Evolutionary conservation across 2,888 invertebrate genomes (phyloP).

Genomic region (Timema podura): DNA sequence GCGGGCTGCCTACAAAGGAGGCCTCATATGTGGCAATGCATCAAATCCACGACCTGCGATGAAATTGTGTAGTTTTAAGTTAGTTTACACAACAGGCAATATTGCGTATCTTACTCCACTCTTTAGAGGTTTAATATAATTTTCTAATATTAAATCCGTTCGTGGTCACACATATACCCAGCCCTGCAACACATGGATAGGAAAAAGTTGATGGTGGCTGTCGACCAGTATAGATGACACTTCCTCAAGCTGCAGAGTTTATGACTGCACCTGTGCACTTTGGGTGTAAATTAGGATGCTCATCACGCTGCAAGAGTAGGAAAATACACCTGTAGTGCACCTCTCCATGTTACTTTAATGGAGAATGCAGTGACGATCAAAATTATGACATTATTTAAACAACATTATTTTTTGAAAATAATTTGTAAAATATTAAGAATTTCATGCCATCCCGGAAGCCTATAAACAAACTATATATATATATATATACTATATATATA

Average conservation of each 20-base stretch:
- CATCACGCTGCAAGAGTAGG: not conserved
- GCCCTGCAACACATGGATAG: not conserved
- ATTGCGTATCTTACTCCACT: too few relatives aligned
- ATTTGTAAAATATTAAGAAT: too few relatives aligned
- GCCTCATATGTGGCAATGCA: not conserved
- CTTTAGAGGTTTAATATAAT: not conserved
- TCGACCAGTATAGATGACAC: not conserved
- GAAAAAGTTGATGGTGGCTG: not conserved
- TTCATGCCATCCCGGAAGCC: too few relatives aligned
- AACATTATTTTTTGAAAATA: too few relatives aligned
- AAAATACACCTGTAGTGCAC: not conserved
- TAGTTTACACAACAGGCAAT: not conserved
- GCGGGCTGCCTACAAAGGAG: too few relatives aligned
- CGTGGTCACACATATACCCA: not conserved
- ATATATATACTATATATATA: too few relatives aligned
- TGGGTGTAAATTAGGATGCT: slow-evolving; percentile 2
- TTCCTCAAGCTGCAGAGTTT: slow-evolving; percentile 4
- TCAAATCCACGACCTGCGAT: not conserved
- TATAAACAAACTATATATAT: too few relatives aligned
- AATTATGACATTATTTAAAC: too few relatives aligned
- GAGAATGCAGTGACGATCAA: not conserved
- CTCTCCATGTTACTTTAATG: not conserved
- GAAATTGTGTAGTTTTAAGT: slow-evolving; percentile 1
- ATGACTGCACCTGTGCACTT: not conserved
- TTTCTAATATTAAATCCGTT: not conserved